These are phyloP conservation scores for Sycophaga agraensis DNA, from an alignment of 1,140 invertebrate species.

Conservation along the genomic window DNA sequence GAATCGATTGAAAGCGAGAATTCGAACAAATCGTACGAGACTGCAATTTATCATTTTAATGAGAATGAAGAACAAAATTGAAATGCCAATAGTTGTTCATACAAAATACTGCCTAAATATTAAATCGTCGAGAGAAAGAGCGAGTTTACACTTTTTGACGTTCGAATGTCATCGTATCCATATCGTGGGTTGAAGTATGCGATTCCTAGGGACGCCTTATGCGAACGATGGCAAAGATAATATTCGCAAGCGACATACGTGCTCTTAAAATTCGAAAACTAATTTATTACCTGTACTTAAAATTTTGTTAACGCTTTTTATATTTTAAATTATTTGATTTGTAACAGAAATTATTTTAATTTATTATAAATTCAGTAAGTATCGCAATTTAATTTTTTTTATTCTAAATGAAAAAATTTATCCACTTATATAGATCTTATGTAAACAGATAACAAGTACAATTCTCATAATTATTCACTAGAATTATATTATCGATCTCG, in stretches of 20 bases:
- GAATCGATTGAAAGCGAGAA: no score
- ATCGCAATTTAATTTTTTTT: no score
- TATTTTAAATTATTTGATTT: no score
- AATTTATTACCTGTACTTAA: no score
- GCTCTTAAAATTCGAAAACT: slow-evolving; percentile 10
- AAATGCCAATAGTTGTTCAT: slow-evolving; percentile 5
- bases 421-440: no score
- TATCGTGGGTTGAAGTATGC: not conserved
- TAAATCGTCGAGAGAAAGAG: not conserved
- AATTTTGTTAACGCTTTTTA: no score
- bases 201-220: not conserved
- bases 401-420: no score
- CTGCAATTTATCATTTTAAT: not conserved
- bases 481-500: no score
- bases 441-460: no score
- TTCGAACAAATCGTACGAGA: slow-evolving; percentile 6
- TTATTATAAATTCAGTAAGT: no score
- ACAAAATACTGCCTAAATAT: slow-evolving; percentile 22
- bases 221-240: not conserved
- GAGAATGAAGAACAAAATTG: not conserved
- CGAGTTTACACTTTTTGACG: slow-evolving; percentile 5
- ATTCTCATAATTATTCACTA: no score
- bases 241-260: slow-evolving; percentile 3
- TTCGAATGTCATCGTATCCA: slow-evolving; percentile 2
- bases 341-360: no score